Base-by-base conservation (phyloP, 2,888 invertebrate species). In the Furcula furcula region DNA sequence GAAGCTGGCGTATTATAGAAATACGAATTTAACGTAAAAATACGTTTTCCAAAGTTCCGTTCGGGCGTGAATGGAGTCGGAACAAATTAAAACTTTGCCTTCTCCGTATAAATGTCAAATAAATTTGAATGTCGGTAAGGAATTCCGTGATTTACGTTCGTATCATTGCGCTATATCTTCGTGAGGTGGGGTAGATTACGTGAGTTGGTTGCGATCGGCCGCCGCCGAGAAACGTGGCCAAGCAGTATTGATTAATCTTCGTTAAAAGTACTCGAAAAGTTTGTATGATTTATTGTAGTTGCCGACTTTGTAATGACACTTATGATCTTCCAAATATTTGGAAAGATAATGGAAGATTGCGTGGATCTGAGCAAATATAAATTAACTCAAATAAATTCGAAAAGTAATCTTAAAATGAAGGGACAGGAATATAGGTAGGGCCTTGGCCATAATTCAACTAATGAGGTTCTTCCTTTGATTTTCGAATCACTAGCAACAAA, bases 71-170 rank as follows among this genome's bases (percentile, higher is more conserved):
- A 56, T 56, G 51, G 46, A 48, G 40, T 43, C 32, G 35, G 44
- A 56, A 56, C 46, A 54, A 56, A 56, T 56, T 56, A 56, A 56
- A 56, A 56, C 42, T 56, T 56, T 48, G 11, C 51, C 56, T 37
- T 51, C 47, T 40, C 33, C 47, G 48, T 45, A 56, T 56, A 56
- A 56, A 56, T 54, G 56, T 56, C 56, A 56, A 56, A 56, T 56
- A 48, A 51, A 54, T 56, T 56, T 55, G 53, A 55, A 53, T 55
- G 41, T 45, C 43, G 53, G 37, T 46, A 29, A 35, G 40, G 37
- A 36, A 46, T 40, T 45, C 29, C 10, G 39, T 46, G 53, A 55
- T 52, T 55, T 55, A 55, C 49, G 49, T 42, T 37, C 32, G 40
- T 49, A 46, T 49, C 46, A 45, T 52, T 40, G 49, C 49, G 39